Evolutionary conservation across 2,113 vertebrate species (phyloP), one percentile per base, ranked within the genome.

Genomic region (Ardeotis arabs): DNA sequence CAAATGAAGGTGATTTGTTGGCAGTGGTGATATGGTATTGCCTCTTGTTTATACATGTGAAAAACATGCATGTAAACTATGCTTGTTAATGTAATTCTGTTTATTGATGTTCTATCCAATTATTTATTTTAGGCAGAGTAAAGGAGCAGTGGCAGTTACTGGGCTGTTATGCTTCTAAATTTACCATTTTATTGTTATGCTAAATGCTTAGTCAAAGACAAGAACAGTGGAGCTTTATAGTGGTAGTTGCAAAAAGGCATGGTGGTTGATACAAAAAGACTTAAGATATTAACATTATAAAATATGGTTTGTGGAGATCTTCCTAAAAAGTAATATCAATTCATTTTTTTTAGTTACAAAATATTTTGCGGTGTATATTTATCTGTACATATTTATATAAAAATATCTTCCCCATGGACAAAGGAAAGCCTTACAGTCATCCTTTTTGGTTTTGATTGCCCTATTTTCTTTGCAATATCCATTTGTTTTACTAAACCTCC

Each of bases 1-100:
- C n/a, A 91, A 81, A 72, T 90, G 66, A 92, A 88, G 75, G 67
- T 94, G 90, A 93, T 93, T 96, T 90, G 52, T n/a, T 69, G 41
- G 27, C 6, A 66, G 50, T 69, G 29, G 72, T 2, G 2, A 45
- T 73, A 45, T 4, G 18, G 44, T 52, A 53, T 79, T 74, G 19
- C 9, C 13, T 80, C 39, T 62, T 70, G 53, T 66, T 87, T 85
- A 35, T 82, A 62, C 27, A 10, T 70, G 28, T 59, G 60, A 74
- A 73, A 87, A 77, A 67, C 21, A 37, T 53, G 41, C 52, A 31
- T 50, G 31, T 78, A 84, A 89, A 49, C 77, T 78, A 37, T 81
- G 70, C 18, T 78, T 84, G n/a, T 74, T 67, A n/a, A 33, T 25
- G 4, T 84, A 85, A 66, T 73, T 94, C 50, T 69, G 4, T 87